A percentile compares a stretch with the other conserved stretches of the same genome.
phyloP scores from a whole-genome alignment of 2,113 vertebrate species.

The Picathartes gymnocephalus region DNA sequence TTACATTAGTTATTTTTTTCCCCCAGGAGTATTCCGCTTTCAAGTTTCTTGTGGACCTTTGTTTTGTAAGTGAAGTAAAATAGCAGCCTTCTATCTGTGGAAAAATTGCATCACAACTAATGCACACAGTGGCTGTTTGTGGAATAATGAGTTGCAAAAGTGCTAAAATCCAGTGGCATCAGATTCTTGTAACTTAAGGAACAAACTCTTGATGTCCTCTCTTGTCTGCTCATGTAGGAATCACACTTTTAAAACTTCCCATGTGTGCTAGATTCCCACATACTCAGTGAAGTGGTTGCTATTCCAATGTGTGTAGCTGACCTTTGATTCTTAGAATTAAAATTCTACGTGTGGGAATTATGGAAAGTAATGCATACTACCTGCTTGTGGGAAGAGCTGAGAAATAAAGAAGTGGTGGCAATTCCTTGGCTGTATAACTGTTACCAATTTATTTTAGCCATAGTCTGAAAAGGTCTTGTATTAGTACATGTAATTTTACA shows the following conservation, averaged over 20 bases:
- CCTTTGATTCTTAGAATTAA: not conserved
- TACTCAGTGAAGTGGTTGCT: not conserved
- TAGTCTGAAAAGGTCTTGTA: not conserved
- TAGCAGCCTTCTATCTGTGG: not conserved
- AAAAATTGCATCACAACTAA: not conserved
- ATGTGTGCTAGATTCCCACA: fast-evolving
- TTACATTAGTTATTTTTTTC: not conserved
- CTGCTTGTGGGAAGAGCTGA: not conserved
- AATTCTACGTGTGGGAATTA: not conserved
- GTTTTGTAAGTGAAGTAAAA: not conserved
- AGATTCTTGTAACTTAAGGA: not conserved
- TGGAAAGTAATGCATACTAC: not conserved
- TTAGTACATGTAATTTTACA: not conserved
- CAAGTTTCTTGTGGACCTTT: not conserved
- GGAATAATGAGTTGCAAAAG: not conserved
- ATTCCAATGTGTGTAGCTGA: not conserved
- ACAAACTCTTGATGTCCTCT: not conserved
- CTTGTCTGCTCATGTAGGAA: not conserved
- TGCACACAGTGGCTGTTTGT: not conserved
- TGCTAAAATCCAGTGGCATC: not conserved
- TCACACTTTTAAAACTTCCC: not conserved
- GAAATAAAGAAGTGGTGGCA: not conserved
- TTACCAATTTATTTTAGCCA: not conserved
- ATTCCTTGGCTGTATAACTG: not conserved
- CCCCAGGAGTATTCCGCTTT: not conserved